Base-by-base conservation (phyloP, 2,888 invertebrate genomes). In the Tipula vernalis region DNA sequence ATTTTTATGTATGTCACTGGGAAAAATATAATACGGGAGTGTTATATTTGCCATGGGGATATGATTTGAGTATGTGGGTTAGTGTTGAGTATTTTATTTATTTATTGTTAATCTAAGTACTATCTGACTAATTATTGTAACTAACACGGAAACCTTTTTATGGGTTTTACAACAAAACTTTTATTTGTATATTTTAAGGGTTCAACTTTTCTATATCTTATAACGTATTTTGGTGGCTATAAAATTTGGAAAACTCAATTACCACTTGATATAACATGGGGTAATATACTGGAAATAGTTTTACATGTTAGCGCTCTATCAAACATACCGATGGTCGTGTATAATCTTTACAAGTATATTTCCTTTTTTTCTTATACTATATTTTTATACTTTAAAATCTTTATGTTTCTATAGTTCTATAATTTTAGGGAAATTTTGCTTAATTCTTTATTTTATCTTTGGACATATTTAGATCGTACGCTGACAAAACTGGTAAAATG, bases 1-100 rank as follows among this genome's bases (percentile, higher is more conserved):
- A 98, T 90, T 99, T 99, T 92, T 97, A 98, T 90, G 93, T 98
- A 86, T 98, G 99, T 36, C 99, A 99, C 91, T 99, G 99, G 98
- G 99, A 99, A 92, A 99, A 99, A 90, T 99, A 99, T 93, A 99
- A 99, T 91, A 99, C 99, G 0, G 98, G 97, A 28, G 95, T 95
- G 84, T 94, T 98, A 91, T 99, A 97, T 92, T 93, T 99, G 89
- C 99, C 99, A 0, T 99, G 99, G 99, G 98, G 98, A 86, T 99
- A 99, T 91, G 99, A 99, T 92, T 95, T 98, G 88, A 98, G 98
- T 88, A 99, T 99, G 96, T 94, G 98, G 92, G 98, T 98, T 91
- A 84, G 84, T 84, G 36, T 39, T 84, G 84, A 39, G 6, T 15
- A 39, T 15, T 84, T 71, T 71, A 71, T 71, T 71, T 28, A 28